Evolutionary conservation across 2,113 vertebrate genomes (phyloP).

Genomic region (Varanus salvator): DNA sequence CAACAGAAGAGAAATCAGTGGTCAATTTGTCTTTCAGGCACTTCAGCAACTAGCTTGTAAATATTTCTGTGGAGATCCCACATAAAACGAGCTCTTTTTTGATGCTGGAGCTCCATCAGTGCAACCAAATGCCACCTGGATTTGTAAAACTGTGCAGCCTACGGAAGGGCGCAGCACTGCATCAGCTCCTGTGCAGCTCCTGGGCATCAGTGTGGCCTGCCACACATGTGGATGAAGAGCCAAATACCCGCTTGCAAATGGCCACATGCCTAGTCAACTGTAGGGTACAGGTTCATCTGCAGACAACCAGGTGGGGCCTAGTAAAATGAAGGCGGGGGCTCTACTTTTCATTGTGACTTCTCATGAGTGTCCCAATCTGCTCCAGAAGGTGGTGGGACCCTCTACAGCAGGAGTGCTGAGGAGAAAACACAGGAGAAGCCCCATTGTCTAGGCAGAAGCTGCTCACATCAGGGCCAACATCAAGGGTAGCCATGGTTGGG

Average conservation of each 20-base stretch:
- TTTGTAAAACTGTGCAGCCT: background rate
- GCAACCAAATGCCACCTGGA: background rate
- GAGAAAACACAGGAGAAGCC: too few species aligned
- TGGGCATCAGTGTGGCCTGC: background rate
- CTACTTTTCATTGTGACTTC: background rate
- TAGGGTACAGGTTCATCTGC: background rate
- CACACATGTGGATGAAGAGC: background rate
- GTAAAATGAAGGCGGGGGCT: background rate
- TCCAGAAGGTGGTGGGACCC: background rate
- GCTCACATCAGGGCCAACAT: too few species aligned
- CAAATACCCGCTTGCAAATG: background rate
- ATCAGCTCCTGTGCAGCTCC: background rate
- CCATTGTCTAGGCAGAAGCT: too few species aligned
- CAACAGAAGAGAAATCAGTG: background rate
- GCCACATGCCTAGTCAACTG: background rate
- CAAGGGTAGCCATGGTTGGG: too few species aligned
- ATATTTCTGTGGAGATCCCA: constrained; percentile 1
- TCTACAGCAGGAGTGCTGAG: too few species aligned
- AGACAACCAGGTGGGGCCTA: background rate
- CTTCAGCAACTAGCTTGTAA: constrained; percentile 11
- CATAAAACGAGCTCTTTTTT: background rate
- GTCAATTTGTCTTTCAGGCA: constrained; percentile 23
- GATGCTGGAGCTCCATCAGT: background rate
- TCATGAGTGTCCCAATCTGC: background rate
- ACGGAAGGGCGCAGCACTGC: background rate